phyloP scores from a whole-genome alignment of 2,797 vertebrate species.

The Mormyrops attenuatus region DNA sequence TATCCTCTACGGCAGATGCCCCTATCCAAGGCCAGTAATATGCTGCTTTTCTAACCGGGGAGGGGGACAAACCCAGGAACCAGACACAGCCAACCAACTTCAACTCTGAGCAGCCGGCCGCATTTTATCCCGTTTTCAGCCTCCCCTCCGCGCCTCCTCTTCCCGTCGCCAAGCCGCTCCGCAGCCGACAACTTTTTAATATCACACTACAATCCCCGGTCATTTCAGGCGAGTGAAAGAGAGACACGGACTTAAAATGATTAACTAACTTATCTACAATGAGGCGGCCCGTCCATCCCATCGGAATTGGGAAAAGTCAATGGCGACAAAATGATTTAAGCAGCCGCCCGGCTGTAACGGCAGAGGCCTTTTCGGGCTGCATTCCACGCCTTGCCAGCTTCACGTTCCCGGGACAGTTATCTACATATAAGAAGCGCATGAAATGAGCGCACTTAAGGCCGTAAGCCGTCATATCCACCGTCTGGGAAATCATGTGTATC shows the following conservation, averaged over 20 bases:
- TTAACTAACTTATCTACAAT: background rate
- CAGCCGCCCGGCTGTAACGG: background rate
- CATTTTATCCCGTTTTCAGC: background rate
- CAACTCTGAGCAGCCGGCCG: background rate
- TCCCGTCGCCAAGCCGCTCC: background rate
- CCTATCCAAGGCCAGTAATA: background rate
- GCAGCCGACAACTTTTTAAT: background rate
- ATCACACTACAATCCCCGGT: background rate
- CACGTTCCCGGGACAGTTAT: background rate
- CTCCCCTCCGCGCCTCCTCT: background rate
- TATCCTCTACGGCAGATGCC: slow-evolving; percentile 54
- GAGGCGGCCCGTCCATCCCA: background rate
- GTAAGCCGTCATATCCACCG: background rate
- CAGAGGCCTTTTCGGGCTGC: background rate
- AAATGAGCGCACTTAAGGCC: background rate
- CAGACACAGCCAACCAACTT: background rate
- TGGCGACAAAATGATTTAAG: background rate
- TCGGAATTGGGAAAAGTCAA: background rate
- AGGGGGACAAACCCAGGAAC: no score
- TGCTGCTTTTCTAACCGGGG: background rate
- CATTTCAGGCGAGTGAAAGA: background rate
- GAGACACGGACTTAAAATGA: background rate
- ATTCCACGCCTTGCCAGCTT: background rate
- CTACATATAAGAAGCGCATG: background rate
- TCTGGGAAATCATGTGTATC: background rate